Conservation (phyloP, 2,113 vertebrate species). For the Pelecanoides urinatrix region DNA sequence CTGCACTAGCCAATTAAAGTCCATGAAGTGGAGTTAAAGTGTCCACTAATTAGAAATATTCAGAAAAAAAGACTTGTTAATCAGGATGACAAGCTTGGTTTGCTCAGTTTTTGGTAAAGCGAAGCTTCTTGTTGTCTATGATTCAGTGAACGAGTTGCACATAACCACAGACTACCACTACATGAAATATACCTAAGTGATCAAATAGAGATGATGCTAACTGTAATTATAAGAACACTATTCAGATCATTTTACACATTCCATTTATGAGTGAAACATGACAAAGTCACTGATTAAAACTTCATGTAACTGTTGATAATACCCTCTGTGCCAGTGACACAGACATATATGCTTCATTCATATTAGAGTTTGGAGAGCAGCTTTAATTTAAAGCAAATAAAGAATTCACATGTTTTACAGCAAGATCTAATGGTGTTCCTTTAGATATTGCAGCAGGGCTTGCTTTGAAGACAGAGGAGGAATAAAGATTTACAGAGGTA, state of each 20-base stretch:
- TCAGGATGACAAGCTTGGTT: background rate
- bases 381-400: background rate
- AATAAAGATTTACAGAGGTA: background rate
- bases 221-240: background rate
- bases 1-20: background rate
- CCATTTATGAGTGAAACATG: background rate
- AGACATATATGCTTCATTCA: background rate
- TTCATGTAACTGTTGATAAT: background rate
- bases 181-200: background rate
- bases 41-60: background rate
- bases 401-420: background rate
- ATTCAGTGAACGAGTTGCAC: fast-evolving
- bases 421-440: background rate
- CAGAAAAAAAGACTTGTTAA: background rate
- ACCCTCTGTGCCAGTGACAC: background rate
- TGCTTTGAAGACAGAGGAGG: background rate
- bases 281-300: background rate
- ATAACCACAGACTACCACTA: background rate
- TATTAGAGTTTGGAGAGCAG: background rate
- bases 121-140: fast-evolving
- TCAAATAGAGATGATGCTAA: background rate
- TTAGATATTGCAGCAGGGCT: background rate
- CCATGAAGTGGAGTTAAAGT: background rate
- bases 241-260: background rate
- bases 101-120: background rate